phyloP scores from a whole-genome alignment of 2,797 vertebrate species.

The Melanotaenia boesemani region DNA sequence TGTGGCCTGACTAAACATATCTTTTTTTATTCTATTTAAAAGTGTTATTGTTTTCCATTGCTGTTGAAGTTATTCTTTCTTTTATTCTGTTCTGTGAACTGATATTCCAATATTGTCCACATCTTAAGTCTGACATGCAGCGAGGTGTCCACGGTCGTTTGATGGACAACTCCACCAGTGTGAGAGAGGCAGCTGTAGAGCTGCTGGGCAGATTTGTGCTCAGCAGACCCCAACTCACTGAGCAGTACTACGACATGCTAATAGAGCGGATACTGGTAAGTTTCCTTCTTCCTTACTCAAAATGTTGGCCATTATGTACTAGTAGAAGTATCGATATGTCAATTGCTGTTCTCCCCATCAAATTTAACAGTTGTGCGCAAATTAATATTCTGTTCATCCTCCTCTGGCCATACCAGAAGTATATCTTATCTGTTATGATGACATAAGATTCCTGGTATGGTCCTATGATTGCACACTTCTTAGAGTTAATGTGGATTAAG shows the following conservation, averaged over 20 bases:
- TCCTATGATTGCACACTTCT: too few species aligned
- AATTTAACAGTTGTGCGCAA: not conserved
- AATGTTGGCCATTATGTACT: not conserved
- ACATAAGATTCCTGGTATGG: too few species aligned
- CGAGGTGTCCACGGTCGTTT: conserved; percentile 95
- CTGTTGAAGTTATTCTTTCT: not conserved
- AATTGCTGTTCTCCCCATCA: not conserved
- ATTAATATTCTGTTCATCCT: not conserved
- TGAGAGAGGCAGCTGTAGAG: conserved; percentile 96
- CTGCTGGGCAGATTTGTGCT: conserved; percentile 94
- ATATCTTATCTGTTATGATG: not conserved
- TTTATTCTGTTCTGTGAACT: not conserved
- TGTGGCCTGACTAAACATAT: not conserved
- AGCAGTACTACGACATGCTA: conserved; percentile 99
- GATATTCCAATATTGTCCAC: not conserved
- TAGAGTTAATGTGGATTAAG: too few species aligned
- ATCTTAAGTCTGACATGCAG: conserved; percentile 94
- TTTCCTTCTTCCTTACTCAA: not conserved
- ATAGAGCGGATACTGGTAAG: conserved; percentile 96
- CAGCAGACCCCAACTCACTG: conserved; percentile 96
- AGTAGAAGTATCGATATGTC: not conserved
- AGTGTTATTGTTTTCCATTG: not conserved
- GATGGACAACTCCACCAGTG: conserved; percentile 98
- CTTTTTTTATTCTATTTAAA: not conserved
- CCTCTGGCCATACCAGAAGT: not conserved